phyloP scores from a whole-genome alignment of 2,797 vertebrate species.

The Gymnoscopelus microlampas region DNA sequence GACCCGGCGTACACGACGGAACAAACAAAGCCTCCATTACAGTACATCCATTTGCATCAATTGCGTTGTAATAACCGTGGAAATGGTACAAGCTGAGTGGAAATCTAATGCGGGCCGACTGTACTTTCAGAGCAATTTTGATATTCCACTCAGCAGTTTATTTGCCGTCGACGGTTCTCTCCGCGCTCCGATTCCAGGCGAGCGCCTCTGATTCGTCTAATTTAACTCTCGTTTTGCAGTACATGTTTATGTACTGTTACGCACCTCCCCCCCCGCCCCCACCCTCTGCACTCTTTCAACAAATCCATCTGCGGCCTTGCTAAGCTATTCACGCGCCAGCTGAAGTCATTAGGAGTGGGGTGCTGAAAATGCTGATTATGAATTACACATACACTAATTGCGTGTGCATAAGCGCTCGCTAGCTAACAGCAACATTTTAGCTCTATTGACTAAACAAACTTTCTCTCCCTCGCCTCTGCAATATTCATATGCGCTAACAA shows the following conservation, averaged over 20 bases:
- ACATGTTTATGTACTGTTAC: constrained; percentile 52
- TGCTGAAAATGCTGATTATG: constrained; percentile 79
- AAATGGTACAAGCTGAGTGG: too few species aligned
- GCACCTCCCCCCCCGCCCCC: not conserved
- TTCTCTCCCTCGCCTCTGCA: constrained; percentile 34
- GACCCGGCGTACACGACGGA: too few species aligned
- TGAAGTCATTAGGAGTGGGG: constrained; percentile 75
- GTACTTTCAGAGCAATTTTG: constrained; percentile 42
- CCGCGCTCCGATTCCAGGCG: constrained; percentile 44
- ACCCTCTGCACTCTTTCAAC: constrained; percentile 38
- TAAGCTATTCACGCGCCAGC: constrained; percentile 69
- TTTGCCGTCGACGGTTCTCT: constrained; percentile 40
- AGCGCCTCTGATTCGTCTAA: constrained; percentile 58
- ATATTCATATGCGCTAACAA: constrained; percentile 19
- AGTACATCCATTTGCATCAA: constrained; percentile 54
- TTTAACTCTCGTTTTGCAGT: constrained; percentile 55
- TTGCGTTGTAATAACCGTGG: constrained; percentile 47
- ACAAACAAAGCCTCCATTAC: too few species aligned
- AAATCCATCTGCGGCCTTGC: constrained; percentile 70
- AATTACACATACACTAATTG: constrained; percentile 80
- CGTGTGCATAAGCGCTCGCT: constrained; percentile 70
- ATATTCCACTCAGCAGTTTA: constrained; percentile 29
- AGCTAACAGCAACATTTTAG: constrained; percentile 76
- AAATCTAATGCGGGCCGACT: too few species aligned
- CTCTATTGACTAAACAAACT: constrained; percentile 71